Evolutionary conservation across 2,888 invertebrate species (phyloP).

Genomic region (Cephus runcator): DNA sequence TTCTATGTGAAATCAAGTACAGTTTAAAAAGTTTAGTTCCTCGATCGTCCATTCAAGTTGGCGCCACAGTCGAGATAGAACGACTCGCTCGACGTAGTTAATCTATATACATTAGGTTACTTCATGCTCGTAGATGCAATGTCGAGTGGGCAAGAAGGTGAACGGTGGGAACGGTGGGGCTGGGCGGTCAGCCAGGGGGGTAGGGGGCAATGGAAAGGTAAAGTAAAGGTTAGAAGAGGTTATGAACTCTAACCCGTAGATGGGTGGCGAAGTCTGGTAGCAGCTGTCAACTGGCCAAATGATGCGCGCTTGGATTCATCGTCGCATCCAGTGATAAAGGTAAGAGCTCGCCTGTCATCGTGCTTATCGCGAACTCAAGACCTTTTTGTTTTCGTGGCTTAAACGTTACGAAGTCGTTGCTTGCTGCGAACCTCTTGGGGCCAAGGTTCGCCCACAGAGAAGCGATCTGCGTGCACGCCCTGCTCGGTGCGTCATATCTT

Average conservation of each 20-base stretch:
- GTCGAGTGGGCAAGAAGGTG: conserved; percentile 36
- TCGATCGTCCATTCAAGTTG: too few relatives aligned
- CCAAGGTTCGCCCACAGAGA: conserved; percentile 19
- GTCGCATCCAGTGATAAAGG: conserved; percentile 37
- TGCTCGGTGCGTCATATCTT: conserved; percentile 15
- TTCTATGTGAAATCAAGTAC: too few relatives aligned
- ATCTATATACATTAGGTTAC: not conserved
- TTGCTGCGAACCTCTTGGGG: conserved; percentile 16
- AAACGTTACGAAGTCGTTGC: not conserved
- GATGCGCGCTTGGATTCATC: conserved; percentile 38
- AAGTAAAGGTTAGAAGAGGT: conserved; percentile 56
- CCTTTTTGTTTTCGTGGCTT: not conserved
- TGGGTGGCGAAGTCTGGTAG: conserved; percentile 43
- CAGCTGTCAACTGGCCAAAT: conserved; percentile 43
- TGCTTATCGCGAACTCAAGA: too few relatives aligned
- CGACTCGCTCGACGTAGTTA: not conserved
- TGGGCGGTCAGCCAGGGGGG: conserved; percentile 32
- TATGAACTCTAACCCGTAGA: conserved; percentile 55
- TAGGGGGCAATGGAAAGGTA: conserved; percentile 47
- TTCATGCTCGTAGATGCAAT: conserved; percentile 22
- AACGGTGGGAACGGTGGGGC: conserved; percentile 41
- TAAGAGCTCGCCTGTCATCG: conserved; percentile 26
- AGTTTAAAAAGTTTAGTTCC: too few relatives aligned
- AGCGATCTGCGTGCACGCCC: conserved; percentile 25
- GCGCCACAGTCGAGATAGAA: too few relatives aligned